Evolutionary conservation across 2,888 invertebrate genomes (phyloP).

Genomic region (Petrophora chlorosata): DNA sequence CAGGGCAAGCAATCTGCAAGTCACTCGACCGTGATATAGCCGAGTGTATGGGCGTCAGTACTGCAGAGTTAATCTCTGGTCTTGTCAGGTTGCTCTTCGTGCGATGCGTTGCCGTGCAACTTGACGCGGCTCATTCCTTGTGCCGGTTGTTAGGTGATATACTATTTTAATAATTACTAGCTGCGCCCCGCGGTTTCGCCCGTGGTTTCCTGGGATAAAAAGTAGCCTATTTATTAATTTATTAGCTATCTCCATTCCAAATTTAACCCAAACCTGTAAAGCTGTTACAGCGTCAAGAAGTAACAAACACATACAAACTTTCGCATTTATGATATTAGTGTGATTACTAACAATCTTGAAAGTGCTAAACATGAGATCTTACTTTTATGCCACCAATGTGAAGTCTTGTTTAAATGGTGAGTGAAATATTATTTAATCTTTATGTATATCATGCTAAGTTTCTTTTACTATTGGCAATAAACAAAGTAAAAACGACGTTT

Average conservation of each 20-base stretch:
- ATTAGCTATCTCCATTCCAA: too few relatives aligned
- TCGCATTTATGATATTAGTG: too few relatives aligned
- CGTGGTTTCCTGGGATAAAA: too few relatives aligned
- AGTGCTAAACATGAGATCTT: background rate
- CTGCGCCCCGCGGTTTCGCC: too few relatives aligned
- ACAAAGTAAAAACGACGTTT: too few relatives aligned
- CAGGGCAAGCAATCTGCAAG: conserved; percentile 85
- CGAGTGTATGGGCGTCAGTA: conserved; percentile 82
- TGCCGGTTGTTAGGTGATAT: conserved; percentile 60
- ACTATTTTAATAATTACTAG: background rate
- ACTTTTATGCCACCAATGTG: background rate
- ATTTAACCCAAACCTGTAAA: too few relatives aligned
- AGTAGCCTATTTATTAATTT: too few relatives aligned
- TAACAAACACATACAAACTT: too few relatives aligned
- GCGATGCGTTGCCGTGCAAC: conserved; percentile 67
- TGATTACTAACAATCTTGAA: too few relatives aligned
- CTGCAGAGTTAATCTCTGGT: conserved; percentile 73
- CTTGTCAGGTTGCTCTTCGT: conserved; percentile 69
- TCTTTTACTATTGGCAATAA: too few relatives aligned
- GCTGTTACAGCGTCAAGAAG: too few relatives aligned
- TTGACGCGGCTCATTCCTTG: conserved; percentile 69
- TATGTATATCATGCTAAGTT: background rate
- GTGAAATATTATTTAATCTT: background rate
- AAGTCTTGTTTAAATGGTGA: background rate
- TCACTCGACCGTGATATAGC: conserved; percentile 86